Evolutionary conservation across 2,797 vertebrate genomes (phyloP).

Genomic region (Telmatherina bonti): DNA sequence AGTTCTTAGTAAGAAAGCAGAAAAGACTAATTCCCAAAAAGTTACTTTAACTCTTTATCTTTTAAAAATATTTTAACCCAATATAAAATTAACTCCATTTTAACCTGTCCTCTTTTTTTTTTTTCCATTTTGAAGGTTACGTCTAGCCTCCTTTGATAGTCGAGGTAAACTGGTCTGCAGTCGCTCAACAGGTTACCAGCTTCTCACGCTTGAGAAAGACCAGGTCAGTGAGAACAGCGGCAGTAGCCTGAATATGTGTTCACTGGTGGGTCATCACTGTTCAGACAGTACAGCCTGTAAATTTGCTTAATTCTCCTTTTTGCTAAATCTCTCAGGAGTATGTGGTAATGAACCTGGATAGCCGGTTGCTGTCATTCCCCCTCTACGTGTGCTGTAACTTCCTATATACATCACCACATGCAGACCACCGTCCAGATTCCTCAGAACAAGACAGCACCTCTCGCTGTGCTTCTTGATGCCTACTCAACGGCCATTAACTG

Average conservation of each 20-base stretch:
- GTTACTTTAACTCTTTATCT: not conserved
- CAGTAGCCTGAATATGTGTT: not conserved
- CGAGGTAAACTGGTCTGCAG: constrained; percentile 92
- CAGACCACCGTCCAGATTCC: constrained; percentile 81
- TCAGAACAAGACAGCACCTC: constrained; percentile 74
- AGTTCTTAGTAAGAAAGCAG: constrained; percentile 1
- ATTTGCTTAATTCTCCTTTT: constrained; percentile 2
- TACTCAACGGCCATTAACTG: not conserved
- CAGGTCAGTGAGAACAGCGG: constrained; percentile 81
- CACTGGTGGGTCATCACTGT: not conserved
- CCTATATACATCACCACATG: constrained; percentile 89
- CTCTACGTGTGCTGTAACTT: constrained; percentile 98
- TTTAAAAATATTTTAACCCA: not conserved
- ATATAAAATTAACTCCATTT: not conserved
- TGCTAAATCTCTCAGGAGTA: constrained; percentile 85
- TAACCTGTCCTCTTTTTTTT: not conserved
- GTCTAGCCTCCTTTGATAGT: constrained; percentile 93
- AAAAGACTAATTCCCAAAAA: not conserved
- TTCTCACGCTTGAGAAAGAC: constrained; percentile 96
- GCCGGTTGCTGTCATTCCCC: constrained; percentile 92
- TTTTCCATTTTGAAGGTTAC: constrained; percentile 83
- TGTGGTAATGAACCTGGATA: constrained; percentile 97
- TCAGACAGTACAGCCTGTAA: not conserved
- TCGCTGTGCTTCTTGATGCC: constrained; percentile 72
- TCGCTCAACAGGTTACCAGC: constrained; percentile 94